Conservation (phyloP, 2,113 vertebrate species). For the Neolamprologus falcicula region DNA sequence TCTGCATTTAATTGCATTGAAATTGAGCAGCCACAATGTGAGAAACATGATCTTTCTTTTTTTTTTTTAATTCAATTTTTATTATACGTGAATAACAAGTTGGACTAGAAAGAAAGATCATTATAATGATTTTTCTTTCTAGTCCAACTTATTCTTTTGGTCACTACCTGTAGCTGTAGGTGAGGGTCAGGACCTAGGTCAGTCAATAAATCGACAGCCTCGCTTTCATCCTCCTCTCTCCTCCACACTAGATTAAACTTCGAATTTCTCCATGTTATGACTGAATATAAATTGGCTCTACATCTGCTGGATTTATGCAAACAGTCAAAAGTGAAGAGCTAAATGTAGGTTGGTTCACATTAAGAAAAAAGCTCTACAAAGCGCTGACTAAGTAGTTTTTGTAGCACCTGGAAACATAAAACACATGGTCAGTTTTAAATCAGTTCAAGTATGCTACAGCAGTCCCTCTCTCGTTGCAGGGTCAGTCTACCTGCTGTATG, state of each 20-base stretch:
- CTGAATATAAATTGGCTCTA: background rate
- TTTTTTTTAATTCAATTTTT: accelerated
- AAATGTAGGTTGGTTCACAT: background rate
- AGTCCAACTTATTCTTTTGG: background rate
- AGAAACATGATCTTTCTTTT: background rate
- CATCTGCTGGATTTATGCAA: background rate
- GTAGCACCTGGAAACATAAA: background rate
- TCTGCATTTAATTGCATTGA: background rate
- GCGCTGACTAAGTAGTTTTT: background rate
- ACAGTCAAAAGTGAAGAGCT: background rate
- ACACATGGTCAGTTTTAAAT: background rate
- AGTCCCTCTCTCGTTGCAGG: background rate
- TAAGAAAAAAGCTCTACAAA: background rate
- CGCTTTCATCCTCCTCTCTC: background rate
- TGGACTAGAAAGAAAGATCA: too few species aligned
- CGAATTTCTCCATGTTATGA: background rate
- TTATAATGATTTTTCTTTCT: background rate
- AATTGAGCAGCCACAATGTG: background rate
- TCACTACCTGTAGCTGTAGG: background rate
- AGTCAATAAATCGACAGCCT: background rate
- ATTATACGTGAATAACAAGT: background rate
- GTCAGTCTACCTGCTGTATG: background rate
- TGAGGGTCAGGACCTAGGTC: background rate
- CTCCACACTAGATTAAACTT: background rate
- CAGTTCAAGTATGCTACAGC: background rate